phyloP scores from a whole-genome alignment of 1,140 invertebrate species.

The Micrasema minimum region DNA sequence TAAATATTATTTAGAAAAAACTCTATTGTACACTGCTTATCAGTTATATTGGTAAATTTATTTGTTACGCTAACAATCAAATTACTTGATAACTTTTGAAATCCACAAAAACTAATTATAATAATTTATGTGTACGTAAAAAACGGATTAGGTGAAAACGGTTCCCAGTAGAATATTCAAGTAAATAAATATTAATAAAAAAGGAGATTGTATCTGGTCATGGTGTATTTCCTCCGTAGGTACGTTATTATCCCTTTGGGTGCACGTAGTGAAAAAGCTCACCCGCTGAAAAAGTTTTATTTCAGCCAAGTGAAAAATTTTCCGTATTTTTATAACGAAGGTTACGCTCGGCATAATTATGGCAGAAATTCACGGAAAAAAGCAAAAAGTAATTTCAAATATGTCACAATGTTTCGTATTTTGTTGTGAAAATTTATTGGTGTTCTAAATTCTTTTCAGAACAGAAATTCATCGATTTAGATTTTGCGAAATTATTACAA shows the following conservation, averaged over 20 bases:
- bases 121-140: too few relatives aligned
- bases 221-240: too few relatives aligned
- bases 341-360: conserved; percentile 32
- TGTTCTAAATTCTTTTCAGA: conserved; percentile 2
- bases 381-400: conserved; percentile 35
- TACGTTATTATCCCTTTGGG: conserved; percentile 35
- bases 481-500: too few relatives aligned
- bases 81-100: too few relatives aligned
- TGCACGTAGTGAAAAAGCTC: conserved; percentile 36
- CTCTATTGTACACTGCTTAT: too few relatives aligned
- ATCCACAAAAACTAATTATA: too few relatives aligned
- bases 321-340: conserved; percentile 35
- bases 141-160: too few relatives aligned
- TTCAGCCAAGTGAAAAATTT: conserved; percentile 33
- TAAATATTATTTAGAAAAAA: too few relatives aligned
- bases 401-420: conserved; percentile 37
- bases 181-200: not conserved
- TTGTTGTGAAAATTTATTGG: conserved; percentile 23
- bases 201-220: too few relatives aligned
- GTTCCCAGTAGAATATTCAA: not conserved
- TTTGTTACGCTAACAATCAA: too few relatives aligned
- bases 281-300: conserved; percentile 30
- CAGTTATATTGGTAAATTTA: too few relatives aligned
- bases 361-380: conserved; percentile 34
- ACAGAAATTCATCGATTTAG: conserved; percentile 22